A percentile compares a stretch with the other conserved stretches of the same genome.
phyloP scores from a whole-genome alignment of 2,797 vertebrate genomes.

The Hephaestus fuliginosus region DNA sequence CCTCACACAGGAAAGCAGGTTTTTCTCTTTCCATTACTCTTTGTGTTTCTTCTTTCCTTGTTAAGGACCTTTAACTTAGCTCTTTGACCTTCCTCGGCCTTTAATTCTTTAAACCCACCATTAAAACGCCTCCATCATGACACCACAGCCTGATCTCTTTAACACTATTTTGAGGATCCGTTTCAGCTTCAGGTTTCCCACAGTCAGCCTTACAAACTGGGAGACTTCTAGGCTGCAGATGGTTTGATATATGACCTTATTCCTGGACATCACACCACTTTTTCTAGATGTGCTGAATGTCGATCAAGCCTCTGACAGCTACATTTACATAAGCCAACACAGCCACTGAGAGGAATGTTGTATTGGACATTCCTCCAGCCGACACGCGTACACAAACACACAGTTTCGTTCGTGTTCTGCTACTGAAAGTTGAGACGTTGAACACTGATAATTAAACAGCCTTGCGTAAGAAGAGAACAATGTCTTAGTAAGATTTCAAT shows the following conservation, averaged over 20 bases:
- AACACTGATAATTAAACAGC: slow-evolving; percentile 68
- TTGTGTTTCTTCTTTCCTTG: slow-evolving; percentile 28
- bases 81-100: slow-evolving; percentile 52
- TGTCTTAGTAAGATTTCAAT: slow-evolving; percentile 7
- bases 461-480: slow-evolving; percentile 47
- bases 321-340: slow-evolving; percentile 32
- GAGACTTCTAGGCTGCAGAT: slow-evolving; percentile 3
- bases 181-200: slow-evolving; percentile 56
- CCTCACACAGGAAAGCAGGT: background rate
- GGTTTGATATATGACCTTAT: slow-evolving; percentile 31
- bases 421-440: slow-evolving; percentile 74
- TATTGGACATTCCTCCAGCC: slow-evolving; percentile 59
- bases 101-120: slow-evolving; percentile 49
- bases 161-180: slow-evolving; percentile 43
- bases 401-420: slow-evolving; percentile 71
- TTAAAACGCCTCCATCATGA: slow-evolving; percentile 45
- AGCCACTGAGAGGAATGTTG: slow-evolving; percentile 51
- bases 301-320: background rate
- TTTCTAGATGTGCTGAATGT: slow-evolving; percentile 1
- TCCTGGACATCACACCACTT: slow-evolving; percentile 23
- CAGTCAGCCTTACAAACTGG: slow-evolving; percentile 18
- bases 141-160: slow-evolving; percentile 36
- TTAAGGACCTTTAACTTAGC: slow-evolving; percentile 9
- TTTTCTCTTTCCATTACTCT: slow-evolving; percentile 8
- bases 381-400: slow-evolving; percentile 28